phyloP scores from a whole-genome alignment of 2,797 vertebrate species.

The Pangasius sanitwongsei region DNA sequence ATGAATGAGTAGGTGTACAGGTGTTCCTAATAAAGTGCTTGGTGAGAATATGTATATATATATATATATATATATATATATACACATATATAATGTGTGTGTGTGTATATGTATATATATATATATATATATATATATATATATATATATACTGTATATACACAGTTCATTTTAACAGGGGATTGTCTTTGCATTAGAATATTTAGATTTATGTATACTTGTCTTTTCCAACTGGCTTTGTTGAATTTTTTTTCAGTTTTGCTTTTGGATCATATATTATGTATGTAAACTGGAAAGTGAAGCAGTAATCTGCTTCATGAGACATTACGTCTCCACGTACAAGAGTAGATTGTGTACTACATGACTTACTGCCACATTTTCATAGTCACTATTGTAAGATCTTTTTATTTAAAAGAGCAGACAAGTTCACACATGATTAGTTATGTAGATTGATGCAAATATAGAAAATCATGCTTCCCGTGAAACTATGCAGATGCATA shows the following conservation, averaged over 20 bases:
- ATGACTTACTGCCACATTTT: not conserved
- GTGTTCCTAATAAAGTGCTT: no score
- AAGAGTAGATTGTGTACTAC: not conserved
- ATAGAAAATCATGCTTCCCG: not conserved
- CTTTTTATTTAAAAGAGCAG: not conserved
- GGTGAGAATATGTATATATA: no score
- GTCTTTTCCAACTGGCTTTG: not conserved
- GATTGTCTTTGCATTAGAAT: not conserved
- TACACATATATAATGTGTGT: no score
- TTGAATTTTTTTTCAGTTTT: not conserved
- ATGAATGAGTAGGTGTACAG: no score
- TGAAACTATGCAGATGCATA: not conserved
- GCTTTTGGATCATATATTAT: not conserved
- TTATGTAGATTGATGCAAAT: conserved; percentile 21
- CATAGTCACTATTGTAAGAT: not conserved
- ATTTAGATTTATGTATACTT: not conserved
- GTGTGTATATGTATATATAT: not conserved
- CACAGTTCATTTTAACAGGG: not conserved
- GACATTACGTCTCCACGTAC: not conserved
- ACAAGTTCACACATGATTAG: conserved; percentile 7
- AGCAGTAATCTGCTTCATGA: not conserved
- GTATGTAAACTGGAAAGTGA: not conserved
- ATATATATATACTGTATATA: no score
- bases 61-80: no score
- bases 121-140: not conserved